phyloP scores from a whole-genome alignment of 2,113 vertebrate genomes.

The Sus scrofa region DNA sequence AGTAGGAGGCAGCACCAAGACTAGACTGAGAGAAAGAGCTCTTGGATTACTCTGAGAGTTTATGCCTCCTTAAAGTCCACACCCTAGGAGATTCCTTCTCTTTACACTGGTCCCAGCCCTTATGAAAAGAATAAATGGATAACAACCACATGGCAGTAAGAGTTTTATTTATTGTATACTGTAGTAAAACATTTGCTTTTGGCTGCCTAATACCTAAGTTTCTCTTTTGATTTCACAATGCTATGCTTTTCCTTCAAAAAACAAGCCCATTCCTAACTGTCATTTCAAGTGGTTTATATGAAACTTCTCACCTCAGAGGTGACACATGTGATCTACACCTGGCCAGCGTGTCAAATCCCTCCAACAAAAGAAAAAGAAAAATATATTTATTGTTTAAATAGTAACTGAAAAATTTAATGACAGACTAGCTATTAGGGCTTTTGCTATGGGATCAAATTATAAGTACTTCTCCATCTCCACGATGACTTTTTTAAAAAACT shows the following conservation, averaged over 20 bases:
- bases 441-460: background rate
- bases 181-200: background rate
- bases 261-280: background rate
- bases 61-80: background rate
- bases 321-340: background rate
- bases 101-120: background rate
- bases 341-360: background rate
- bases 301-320: background rate
- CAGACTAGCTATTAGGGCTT: background rate
- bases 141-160: background rate
- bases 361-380: background rate
- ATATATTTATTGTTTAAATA: background rate
- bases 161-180: background rate
- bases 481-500: background rate
- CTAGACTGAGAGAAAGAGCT: background rate
- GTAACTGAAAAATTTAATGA: conserved; percentile 19
- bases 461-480: background rate
- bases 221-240: background rate
- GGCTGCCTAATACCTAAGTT: background rate
- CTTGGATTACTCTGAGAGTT: background rate
- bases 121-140: background rate
- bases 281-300: background rate
- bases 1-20: background rate
- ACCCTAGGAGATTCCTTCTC: background rate
- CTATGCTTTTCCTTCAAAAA: background rate